phyloP scores from a whole-genome alignment of 2,113 vertebrate genomes.

The Vicugna pacos region DNA sequence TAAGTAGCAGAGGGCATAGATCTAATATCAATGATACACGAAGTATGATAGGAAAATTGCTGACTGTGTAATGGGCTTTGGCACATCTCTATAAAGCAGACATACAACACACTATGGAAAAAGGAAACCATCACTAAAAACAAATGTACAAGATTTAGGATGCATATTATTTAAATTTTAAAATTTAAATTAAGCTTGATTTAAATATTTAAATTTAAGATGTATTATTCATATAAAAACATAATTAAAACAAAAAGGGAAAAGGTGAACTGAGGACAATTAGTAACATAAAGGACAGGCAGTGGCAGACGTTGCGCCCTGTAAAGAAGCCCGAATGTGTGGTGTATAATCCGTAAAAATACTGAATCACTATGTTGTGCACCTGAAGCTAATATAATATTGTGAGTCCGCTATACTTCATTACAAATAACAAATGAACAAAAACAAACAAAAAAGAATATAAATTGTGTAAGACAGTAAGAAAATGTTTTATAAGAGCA shows the following conservation, averaged over 20 bases:
- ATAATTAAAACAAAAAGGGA: neutral
- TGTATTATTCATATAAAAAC: neutral
- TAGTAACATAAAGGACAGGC: neutral
- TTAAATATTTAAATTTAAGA: too few relatives aligned
- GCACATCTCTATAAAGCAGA: neutral
- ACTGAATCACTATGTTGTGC: too few relatives aligned
- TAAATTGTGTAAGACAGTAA: neutral
- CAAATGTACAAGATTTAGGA: neutral
- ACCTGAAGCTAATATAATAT: too few relatives aligned
- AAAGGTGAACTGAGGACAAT: neutral
- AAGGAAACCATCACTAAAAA: neutral
- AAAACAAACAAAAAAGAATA: neutral
- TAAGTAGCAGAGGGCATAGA: conserved; percentile 25
- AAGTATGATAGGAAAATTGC: neutral
- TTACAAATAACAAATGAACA: too few relatives aligned
- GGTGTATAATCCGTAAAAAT: too few relatives aligned
- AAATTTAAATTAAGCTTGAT: too few relatives aligned
- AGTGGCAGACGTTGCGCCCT: neutral
- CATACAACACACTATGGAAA: neutral
- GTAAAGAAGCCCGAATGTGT: neutral
- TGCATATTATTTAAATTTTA: neutral
- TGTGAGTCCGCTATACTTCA: too few relatives aligned
- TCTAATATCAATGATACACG: neutral
- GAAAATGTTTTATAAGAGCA: neutral
- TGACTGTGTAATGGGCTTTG: neutral